Conservation (phyloP, 1,140 invertebrate genomes). For the Zophobas atratus region DNA sequence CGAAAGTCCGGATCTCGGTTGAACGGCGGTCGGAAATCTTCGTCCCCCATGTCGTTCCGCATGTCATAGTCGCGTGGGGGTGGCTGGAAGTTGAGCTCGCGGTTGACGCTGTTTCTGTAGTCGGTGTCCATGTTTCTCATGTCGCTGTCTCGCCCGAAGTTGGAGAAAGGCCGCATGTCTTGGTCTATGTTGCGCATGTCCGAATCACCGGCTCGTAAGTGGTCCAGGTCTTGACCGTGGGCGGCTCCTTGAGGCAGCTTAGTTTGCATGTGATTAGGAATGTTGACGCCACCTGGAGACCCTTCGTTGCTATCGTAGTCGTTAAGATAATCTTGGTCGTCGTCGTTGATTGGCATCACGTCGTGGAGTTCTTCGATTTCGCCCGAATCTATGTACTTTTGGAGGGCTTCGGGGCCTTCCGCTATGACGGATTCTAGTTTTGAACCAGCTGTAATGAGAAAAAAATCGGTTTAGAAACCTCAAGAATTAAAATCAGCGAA, state of each 20-base stretch:
- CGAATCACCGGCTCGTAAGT: slow-evolving; percentile 51
- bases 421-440: slow-evolving; percentile 81
- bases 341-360: slow-evolving; percentile 77
- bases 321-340: slow-evolving; percentile 74
- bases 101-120: slow-evolving; percentile 45
- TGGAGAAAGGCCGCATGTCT: slow-evolving; percentile 56
- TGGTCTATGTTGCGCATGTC: slow-evolving; percentile 57
- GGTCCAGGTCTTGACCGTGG: background rate
- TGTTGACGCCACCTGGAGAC: slow-evolving; percentile 39
- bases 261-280: slow-evolving; percentile 17
- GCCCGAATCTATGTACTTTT: slow-evolving; percentile 82
- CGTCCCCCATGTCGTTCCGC: slow-evolving; percentile 50
- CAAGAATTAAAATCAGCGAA: no score
- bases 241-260: background rate
- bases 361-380: slow-evolving; percentile 85
- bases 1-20: slow-evolving; percentile 45
- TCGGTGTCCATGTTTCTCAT: slow-evolving; percentile 55
- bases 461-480: background rate
- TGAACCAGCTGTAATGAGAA: slow-evolving; percentile 73
- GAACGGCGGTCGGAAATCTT: slow-evolving; percentile 38
- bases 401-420: slow-evolving; percentile 82
- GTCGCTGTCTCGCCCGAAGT: slow-evolving; percentile 51
- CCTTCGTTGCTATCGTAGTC: slow-evolving; percentile 64
- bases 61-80: slow-evolving; percentile 58
- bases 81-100: slow-evolving; percentile 56